Evolutionary conservation across 2,888 invertebrate species (phyloP), one percentile per base, ranked within the genome.

Genomic region (Cataglyphis cursor): DNA sequence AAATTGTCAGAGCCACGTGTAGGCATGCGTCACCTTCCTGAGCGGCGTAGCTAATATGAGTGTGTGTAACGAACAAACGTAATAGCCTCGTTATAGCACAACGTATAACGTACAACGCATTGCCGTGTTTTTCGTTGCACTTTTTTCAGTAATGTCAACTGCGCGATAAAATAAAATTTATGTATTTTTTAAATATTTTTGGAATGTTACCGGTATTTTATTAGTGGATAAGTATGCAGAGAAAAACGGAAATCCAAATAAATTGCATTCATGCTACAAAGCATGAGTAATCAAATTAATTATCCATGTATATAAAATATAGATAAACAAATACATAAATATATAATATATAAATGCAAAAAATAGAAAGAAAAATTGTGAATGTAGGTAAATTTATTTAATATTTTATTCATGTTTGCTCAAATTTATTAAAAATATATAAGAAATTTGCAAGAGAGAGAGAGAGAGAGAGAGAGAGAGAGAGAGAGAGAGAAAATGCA

Each of bases 101-200:
- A 28, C 28, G 28, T 28, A 94, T 93, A 93, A 93, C 93, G 92
- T 93, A 93, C 92, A 94, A 93, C 93, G 92, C 91, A 89, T 87
- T 90, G 73, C 84, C 86, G 76, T 82, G 75, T 85, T 87, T 66
- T 85, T 66, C 65, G 72, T 82, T 51, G 74, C 41, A 61, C 73
- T 89, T 85, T 84, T 78, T 81, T 76, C 70, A 76, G 62, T 44
- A 41, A 75, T 57, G 41, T 57, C 61, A 74, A 38, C 75, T 75
- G 18, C 8, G 38, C 64, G 51, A 62, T 28, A 38, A 62, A 74
- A 62, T 74, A n/a, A 75, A 75, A 57, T 75, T 54, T 41, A 8
- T 48, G 18, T 51, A 51, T 51, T 51, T 31, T 44, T 21, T 5
- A 5, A 31, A n/a, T 21, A 54, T 72, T 75, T 61, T 78, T 2